A percentile compares a stretch with the other conserved stretches of the same genome.
Conservation (phyloP, 2,797 vertebrate species). For the Semotilus atromaculatus region DNA sequence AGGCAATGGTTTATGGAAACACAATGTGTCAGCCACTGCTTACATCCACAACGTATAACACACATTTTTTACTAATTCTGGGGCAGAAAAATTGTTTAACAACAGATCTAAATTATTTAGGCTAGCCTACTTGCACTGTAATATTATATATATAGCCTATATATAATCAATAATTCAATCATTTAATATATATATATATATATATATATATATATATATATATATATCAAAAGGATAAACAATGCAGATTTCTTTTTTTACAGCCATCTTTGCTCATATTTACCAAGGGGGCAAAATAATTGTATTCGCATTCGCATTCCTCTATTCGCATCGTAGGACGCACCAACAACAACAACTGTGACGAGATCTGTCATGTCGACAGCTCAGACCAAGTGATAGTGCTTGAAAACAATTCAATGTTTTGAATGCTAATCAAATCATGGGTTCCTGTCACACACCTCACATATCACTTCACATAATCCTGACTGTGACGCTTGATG, state of each 20-base stretch:
- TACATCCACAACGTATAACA: background rate
- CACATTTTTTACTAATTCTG: background rate
- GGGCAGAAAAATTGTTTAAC: background rate
- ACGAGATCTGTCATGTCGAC: too few species aligned
- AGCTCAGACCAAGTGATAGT: too few species aligned
- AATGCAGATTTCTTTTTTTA: too few species aligned
- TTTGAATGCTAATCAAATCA: background rate
- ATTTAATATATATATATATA: background rate
- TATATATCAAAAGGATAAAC: too few species aligned
- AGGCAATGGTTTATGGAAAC: background rate
- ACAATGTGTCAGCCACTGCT: background rate
- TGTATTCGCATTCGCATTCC: too few species aligned
- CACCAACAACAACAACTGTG: too few species aligned
- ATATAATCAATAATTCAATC: too few species aligned
- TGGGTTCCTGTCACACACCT: background rate
- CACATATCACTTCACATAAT: conserved; percentile 1
- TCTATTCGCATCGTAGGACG: too few species aligned
- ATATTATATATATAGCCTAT: background rate
- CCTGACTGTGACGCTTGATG: background rate
- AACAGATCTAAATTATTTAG: too few species aligned
- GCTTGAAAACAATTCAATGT: background rate
- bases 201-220: too few species aligned
- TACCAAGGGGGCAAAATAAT: too few species aligned
- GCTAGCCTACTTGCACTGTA: background rate
- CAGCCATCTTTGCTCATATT: too few species aligned